Conservation (phyloP, 2,797 vertebrate genomes). For the Gymnodraco acuticeps region DNA sequence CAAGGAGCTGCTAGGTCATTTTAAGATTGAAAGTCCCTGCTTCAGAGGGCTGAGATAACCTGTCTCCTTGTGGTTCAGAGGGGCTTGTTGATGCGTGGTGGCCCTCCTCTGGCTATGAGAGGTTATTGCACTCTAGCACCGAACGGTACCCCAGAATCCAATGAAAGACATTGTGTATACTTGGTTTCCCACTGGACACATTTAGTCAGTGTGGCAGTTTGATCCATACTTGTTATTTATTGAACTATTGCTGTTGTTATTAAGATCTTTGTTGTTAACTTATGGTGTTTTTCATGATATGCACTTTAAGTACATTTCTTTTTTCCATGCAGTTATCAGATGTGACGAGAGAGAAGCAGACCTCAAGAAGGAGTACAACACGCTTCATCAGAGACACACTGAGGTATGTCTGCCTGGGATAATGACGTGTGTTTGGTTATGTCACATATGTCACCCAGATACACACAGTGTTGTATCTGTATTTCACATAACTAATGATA, state of each 20-base stretch:
- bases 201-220: not conserved
- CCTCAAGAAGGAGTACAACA: slow-evolving; percentile 95
- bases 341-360: slow-evolving; percentile 97
- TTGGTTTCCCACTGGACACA: not conserved
- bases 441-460: not conserved
- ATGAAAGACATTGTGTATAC: not conserved
- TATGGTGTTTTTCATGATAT: not conserved
- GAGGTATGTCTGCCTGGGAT: slow-evolving; percentile 86
- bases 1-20: not conserved
- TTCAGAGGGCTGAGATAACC: not conserved
- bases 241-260: not conserved
- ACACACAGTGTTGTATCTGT: too few relatives aligned
- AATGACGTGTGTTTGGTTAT: not conserved
- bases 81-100: slow-evolving; percentile 23
- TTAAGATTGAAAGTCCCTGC: not conserved
- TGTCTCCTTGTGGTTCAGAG: not conserved
- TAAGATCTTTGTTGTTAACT: not conserved
- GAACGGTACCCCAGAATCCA: not conserved
- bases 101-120: slow-evolving; percentile 71
- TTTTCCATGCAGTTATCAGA: slow-evolving; percentile 90
- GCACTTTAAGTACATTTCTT: not conserved
- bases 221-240: not conserved
- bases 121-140: slow-evolving; percentile 49
- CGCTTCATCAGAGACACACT: slow-evolving; percentile 96
- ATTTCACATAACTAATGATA: too few relatives aligned